These are phyloP conservation scores for Brachionus paranguensis DNA, from an alignment of 1,140 invertebrate species.

Conservation along the genomic window DNA sequence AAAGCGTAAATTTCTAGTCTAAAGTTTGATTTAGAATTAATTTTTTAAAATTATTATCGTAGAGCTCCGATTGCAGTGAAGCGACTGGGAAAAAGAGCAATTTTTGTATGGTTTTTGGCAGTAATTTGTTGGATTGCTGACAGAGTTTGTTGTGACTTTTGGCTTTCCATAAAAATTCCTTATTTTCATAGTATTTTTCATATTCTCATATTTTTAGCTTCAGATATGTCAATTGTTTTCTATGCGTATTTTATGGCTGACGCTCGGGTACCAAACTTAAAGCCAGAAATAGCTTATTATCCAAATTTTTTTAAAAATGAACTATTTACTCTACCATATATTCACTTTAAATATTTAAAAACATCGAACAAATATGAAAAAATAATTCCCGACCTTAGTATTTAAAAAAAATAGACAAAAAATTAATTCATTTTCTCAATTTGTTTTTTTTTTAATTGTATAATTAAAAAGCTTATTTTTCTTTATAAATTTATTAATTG, in stretches of 20 bases:
- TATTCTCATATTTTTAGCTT: slow-evolving; percentile 70
- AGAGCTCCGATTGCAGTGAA: slow-evolving; percentile 64
- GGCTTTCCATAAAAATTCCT: slow-evolving; percentile 68
- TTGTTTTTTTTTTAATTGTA: not conserved
- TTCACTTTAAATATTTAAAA: slow-evolving; percentile 14
- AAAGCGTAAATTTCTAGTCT: slow-evolving; percentile 57
- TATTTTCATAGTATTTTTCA: slow-evolving; percentile 75
- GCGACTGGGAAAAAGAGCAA: slow-evolving; percentile 64
- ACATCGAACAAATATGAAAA: not conserved
- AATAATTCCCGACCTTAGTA: not conserved
- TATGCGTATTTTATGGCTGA: slow-evolving; percentile 71
- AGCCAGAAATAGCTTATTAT: not conserved
- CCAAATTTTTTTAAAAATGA: not conserved
- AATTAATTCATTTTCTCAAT: not conserved
- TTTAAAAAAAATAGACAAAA: too few relatives aligned
- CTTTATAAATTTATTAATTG: too few relatives aligned
- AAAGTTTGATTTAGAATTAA: slow-evolving; percentile 20
- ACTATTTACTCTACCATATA: not conserved
- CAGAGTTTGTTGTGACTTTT: slow-evolving; percentile 67
- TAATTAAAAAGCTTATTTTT: not conserved
- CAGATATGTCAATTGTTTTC: slow-evolving; percentile 67
- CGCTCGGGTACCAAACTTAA: slow-evolving; percentile 47
- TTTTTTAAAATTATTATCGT: not conserved
- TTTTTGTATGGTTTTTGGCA: slow-evolving; percentile 64
- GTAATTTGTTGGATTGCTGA: slow-evolving; percentile 71